phyloP scores from a whole-genome alignment of 1,140 invertebrate species.

The Diploscapter pachys region DNA sequence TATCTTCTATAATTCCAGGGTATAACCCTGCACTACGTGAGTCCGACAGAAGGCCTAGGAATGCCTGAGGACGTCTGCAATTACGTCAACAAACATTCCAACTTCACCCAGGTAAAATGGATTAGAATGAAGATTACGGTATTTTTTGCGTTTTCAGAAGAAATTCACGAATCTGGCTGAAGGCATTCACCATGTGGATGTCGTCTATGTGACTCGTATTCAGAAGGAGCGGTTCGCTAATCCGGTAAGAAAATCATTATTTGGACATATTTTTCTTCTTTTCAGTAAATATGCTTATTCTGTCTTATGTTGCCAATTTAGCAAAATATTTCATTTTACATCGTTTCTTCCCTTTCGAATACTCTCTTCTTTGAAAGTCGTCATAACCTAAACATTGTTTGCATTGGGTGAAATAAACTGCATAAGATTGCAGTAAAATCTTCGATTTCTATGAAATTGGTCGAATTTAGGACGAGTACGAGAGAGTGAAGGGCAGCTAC shows the following conservation, averaged over 20 bases:
- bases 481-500: slow-evolving; percentile 70
- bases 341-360: too few species aligned
- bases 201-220: slow-evolving; percentile 92
- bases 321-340: not conserved
- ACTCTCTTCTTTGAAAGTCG: too few species aligned
- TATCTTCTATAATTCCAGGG: slow-evolving; percentile 17
- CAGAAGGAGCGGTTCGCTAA: slow-evolving; percentile 85
- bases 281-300: not conserved
- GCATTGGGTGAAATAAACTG: too few species aligned
- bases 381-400: too few species aligned
- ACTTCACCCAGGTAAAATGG: slow-evolving; percentile 41
- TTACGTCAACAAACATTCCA: slow-evolving; percentile 74
- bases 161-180: slow-evolving; percentile 73
- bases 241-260: slow-evolving; percentile 58
- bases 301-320: not conserved
- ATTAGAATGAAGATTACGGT: not conserved
- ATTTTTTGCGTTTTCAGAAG: slow-evolving; percentile 60
- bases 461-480: slow-evolving; percentile 64
- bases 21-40: slow-evolving; percentile 84
- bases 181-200: slow-evolving; percentile 85
- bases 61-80: slow-evolving; percentile 84
- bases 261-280: too few species aligned
- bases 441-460: not conserved
- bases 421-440: not conserved
- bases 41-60: slow-evolving; percentile 72